phyloP scores from a whole-genome alignment of 2,797 vertebrate genomes.

The Lerista edwardsae region DNA sequence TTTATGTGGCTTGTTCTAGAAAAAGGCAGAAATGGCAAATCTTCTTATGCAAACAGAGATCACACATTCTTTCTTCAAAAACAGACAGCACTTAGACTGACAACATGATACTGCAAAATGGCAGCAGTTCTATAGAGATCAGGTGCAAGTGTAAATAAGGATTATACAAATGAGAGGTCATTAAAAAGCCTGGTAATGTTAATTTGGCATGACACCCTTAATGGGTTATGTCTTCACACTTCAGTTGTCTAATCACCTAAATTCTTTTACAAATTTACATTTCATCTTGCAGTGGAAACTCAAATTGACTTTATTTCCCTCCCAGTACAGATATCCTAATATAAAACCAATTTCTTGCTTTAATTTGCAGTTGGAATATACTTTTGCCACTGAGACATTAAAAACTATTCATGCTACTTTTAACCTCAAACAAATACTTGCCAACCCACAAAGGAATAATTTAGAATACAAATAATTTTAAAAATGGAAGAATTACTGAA shows the following conservation, averaged over 20 bases:
- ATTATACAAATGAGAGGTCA: conserved; percentile 84
- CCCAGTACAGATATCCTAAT: conserved; percentile 26
- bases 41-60: background rate
- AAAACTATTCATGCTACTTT: background rate
- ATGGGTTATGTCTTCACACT: conserved; percentile 85
- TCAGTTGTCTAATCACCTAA: conserved; percentile 80
- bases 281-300: conserved; percentile 56
- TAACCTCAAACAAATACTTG: background rate
- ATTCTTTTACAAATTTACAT: conserved; percentile 68
- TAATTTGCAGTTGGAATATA: background rate
- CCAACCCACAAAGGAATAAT: background rate
- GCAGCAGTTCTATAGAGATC: conserved; percentile 41
- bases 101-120: conserved; percentile 14
- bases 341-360: conserved; percentile 13
- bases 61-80: background rate
- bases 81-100: background rate
- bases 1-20: background rate
- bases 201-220: conserved; percentile 84
- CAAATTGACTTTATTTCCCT: conserved; percentile 45
- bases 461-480: conserved; percentile 12
- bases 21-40: background rate
- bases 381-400: conserved; percentile 10
- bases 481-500: background rate
- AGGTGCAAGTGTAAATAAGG: conserved; percentile 73
- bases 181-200: conserved; percentile 85